Percentiles rank a stretch among this genome's conserved stretches.
Evolutionary conservation across 2,888 invertebrate genomes (phyloP).

Genomic region (Kuschelorhynchus macadamiae): DNA sequence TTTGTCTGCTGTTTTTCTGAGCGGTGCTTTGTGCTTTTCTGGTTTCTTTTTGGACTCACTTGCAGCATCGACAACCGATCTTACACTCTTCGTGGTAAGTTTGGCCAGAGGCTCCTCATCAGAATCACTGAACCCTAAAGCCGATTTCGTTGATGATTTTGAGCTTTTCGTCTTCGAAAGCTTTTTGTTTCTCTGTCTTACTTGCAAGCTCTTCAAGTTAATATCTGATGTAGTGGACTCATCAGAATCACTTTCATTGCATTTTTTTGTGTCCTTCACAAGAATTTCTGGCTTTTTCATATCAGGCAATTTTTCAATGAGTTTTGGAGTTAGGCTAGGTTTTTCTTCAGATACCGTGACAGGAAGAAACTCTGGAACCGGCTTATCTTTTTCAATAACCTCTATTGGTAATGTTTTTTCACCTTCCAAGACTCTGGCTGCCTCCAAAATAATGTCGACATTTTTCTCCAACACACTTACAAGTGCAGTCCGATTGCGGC

Average conservation of each 20-base stretch:
- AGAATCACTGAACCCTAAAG: slow-evolving; percentile 72
- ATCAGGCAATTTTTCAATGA: not conserved
- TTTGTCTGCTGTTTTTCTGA: slow-evolving; percentile 32
- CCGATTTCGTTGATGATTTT: slow-evolving; percentile 54
- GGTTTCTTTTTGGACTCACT: slow-evolving; percentile 38
- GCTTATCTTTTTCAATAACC: slow-evolving; percentile 2
- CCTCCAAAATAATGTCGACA: slow-evolving; percentile 44
- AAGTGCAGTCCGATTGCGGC: not conserved
- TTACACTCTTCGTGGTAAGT: slow-evolving; percentile 64
- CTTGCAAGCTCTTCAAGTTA: slow-evolving; percentile 54
- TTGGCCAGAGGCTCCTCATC: slow-evolving; percentile 78
- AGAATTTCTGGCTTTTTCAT: not conserved
- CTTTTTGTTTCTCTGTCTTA: slow-evolving; percentile 56
- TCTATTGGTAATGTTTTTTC: slow-evolving; percentile 11
- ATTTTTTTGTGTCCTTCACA: not conserved
- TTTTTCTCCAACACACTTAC: slow-evolving; percentile 37
- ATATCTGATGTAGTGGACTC: slow-evolving; percentile 58
- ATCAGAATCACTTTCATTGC: slow-evolving; percentile 55
- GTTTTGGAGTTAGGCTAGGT: slow-evolving; percentile 4
- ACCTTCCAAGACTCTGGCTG: slow-evolving; percentile 38
- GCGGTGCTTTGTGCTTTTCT: slow-evolving; percentile 27
- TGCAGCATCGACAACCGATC: slow-evolving; percentile 16
- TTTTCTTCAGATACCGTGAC: not conserved
- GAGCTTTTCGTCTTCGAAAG: slow-evolving; percentile 53
- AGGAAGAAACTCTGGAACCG: not conserved